Percentiles rank a stretch among this genome's conserved stretches.
Evolutionary conservation across 2,113 vertebrate species (phyloP).

Genomic region (Oenanthe melanoleuca): DNA sequence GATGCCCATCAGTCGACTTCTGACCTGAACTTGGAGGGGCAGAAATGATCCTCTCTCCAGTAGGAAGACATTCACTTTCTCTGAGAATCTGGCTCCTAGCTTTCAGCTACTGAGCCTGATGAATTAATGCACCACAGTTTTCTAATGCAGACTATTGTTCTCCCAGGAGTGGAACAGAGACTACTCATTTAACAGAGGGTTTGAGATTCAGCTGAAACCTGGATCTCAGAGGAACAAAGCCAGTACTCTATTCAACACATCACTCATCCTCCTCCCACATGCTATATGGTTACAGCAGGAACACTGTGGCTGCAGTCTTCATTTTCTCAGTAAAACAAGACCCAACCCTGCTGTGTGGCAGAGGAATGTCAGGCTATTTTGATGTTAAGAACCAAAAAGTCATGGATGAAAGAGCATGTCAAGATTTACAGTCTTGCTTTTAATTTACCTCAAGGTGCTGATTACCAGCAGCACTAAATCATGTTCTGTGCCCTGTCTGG

Average conservation of each 20-base stretch:
- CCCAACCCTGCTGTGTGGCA: not conserved
- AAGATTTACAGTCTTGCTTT: constrained; percentile 40
- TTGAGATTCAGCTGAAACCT: constrained; percentile 3
- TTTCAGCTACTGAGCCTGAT: constrained; percentile 33
- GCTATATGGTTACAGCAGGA: not conserved
- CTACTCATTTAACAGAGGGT: constrained; percentile 11
- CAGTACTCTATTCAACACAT: not conserved
- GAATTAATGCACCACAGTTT: constrained; percentile 30
- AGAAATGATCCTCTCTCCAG: not conserved
- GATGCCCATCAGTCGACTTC: not conserved
- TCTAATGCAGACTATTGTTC: constrained; percentile 1
- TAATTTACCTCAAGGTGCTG: constrained; percentile 45
- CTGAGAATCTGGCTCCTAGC: constrained; percentile 7
- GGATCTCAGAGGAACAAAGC: constrained; percentile 44
- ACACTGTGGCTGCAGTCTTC: not conserved
- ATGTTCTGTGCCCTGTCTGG: not conserved
- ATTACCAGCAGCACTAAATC: constrained; percentile 49
- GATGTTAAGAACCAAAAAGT: constrained; percentile 37
- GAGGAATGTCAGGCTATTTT: constrained; percentile 40
- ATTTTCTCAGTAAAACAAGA: constrained; percentile 46
- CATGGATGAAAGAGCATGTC: constrained; percentile 33
- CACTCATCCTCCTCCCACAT: constrained; percentile 16
- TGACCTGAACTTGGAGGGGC: not conserved
- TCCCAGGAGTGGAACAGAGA: constrained; percentile 4
- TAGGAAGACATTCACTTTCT: constrained; percentile 21